phyloP scores from a whole-genome alignment of 2,888 invertebrate genomes.

The Orchesella flavescens region DNA sequence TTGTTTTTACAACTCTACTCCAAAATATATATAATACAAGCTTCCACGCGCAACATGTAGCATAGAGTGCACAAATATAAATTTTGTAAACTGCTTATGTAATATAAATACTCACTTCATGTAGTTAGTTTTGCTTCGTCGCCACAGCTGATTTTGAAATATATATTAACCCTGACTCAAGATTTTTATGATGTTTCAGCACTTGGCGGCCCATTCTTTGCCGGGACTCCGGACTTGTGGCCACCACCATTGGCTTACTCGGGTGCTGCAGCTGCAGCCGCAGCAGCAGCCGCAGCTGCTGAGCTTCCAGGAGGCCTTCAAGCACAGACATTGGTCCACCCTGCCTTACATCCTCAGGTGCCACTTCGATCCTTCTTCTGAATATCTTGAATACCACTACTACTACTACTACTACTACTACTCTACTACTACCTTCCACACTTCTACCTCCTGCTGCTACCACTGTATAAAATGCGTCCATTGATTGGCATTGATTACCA shows the following conservation, averaged over 20 bases:
- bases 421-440: slow-evolving; percentile 48
- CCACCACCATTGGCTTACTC: slow-evolving; percentile 87
- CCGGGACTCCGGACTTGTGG: slow-evolving; percentile 92
- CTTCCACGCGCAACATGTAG: not conserved
- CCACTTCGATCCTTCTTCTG: slow-evolving; percentile 97
- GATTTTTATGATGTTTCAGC: slow-evolving; percentile 41
- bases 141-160: not conserved
- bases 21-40: not conserved
- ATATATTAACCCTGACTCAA: too few relatives aligned
- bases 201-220: slow-evolving; percentile 71
- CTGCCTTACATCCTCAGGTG: slow-evolving; percentile 96
- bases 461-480: slow-evolving; percentile 52
- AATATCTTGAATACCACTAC: slow-evolving; percentile 76
- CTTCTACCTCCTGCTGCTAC: slow-evolving; percentile 71
- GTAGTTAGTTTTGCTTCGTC: not conserved
- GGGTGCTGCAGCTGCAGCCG: slow-evolving; percentile 79
- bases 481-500: slow-evolving; percentile 8
- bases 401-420: slow-evolving; percentile 42
- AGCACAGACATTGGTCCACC: slow-evolving; percentile 93
- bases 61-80: not conserved
- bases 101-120: not conserved
- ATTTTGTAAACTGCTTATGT: not conserved
- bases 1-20: slow-evolving; percentile 21
- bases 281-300: slow-evolving; percentile 75
- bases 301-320: slow-evolving; percentile 89